These are phyloP conservation scores for Corapipo altera DNA, from an alignment of 2,113 vertebrate species.

Conservation along the genomic window DNA sequence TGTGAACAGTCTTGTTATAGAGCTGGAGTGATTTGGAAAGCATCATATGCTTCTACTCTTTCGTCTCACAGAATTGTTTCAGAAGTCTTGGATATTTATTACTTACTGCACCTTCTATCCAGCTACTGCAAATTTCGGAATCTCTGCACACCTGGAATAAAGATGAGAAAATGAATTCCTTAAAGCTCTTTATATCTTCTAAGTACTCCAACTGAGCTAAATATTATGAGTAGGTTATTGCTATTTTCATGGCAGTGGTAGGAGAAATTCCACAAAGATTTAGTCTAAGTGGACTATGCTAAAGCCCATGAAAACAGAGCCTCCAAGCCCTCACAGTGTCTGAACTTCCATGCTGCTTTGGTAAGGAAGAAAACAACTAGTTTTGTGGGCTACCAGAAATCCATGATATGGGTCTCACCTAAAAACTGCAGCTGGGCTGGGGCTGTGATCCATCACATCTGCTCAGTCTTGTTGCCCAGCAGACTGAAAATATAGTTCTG, in stretches of 20 bases:
- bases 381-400: background rate
- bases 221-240: background rate
- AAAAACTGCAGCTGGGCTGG: background rate
- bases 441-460: background rate
- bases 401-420: background rate
- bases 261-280: background rate
- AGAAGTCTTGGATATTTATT: background rate
- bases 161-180: background rate
- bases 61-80: background rate
- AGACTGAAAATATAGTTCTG: background rate
- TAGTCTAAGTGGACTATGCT: background rate
- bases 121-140: background rate
- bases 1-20: background rate
- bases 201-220: background rate
- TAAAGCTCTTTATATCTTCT: background rate
- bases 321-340: background rate
- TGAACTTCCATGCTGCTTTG: background rate
- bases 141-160: background rate
- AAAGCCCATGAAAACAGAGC: background rate
- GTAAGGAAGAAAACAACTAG: background rate
- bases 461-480: background rate
- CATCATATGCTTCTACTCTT: background rate
- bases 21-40: background rate
- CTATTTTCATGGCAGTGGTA: background rate
- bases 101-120: background rate